These are phyloP conservation scores for Hyppa rectilinea DNA, from an alignment of 2,888 invertebrate genomes.

Conservation along the genomic window DNA sequence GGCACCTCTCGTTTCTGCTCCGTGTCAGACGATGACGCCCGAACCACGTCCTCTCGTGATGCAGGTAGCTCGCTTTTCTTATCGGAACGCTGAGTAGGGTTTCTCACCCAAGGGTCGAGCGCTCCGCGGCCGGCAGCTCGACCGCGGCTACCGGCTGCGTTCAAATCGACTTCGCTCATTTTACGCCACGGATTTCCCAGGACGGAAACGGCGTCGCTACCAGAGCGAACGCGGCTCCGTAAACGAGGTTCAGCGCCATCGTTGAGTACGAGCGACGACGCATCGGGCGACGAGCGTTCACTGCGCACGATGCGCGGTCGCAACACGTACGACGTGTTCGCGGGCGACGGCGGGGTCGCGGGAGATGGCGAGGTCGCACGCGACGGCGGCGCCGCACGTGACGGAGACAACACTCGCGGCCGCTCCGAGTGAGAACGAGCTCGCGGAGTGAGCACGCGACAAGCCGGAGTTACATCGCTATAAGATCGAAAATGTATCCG, in stretches of 20 bases:
- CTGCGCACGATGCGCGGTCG: conserved; percentile 75
- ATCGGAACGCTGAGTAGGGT: conserved; percentile 56
- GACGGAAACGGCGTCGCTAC: conserved; percentile 66
- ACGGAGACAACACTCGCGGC: conserved; percentile 75
- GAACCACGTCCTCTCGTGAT: conserved; percentile 63
- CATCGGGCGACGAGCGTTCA: conserved; percentile 78
- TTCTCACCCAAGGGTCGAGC: conserved; percentile 74
- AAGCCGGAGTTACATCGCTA: conserved; percentile 86
- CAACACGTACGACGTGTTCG: conserved; percentile 47
- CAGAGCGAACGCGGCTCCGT: conserved; percentile 63
- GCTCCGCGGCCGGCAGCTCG: conserved; percentile 61
- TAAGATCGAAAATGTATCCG: conserved; percentile 87
- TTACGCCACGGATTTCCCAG: conserved; percentile 81
- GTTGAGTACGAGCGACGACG: conserved; percentile 67
- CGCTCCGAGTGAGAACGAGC: conserved; percentile 86
- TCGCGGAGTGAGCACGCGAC: conserved; percentile 81
- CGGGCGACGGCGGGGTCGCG: conserved; percentile 46
- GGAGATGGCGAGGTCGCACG: conserved; percentile 21
- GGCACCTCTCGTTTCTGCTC: conserved; percentile 63
- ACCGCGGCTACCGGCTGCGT: conserved; percentile 62
- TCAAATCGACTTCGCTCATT: conserved; percentile 80
- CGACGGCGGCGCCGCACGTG: conserved; percentile 67
- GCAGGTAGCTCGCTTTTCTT: conserved; percentile 50
- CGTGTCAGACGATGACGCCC: conserved; percentile 55
- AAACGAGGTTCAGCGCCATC: conserved; percentile 57